Evolutionary conservation across 2,888 invertebrate genomes (phyloP), one percentile per base, ranked within the genome.

Genomic region (Limenitis camilla): DNA sequence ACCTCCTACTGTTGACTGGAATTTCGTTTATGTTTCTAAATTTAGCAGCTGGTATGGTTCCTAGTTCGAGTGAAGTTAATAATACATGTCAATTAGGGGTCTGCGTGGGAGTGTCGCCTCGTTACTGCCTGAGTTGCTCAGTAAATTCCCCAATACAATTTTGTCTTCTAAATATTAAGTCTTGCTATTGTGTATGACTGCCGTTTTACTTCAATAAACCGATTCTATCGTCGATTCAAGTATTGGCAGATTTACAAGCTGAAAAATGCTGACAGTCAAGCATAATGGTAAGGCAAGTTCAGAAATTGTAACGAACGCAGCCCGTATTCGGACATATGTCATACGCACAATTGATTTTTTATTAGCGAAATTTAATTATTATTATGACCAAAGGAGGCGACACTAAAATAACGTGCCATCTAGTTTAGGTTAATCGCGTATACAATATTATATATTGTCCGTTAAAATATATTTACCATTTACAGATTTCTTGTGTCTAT

Each of bases 371-470:
- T 69, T 67, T 66, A 69, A 65, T 67, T 73, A 67, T 69, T 76
- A 71, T 73, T 69, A 71, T 71, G 85, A 84, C 83, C 84, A 82
- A 84, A 82, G 78, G 84, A 76, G 86, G 85, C 87, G 86, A 82
- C 88, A 86, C 86, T 78, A 74, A 74, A 76, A 74, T 80, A 78
- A 87, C 86, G 88, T 88, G 88, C 88, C 88, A 88, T 88, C 87
- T 88, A 88, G 87, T 87, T 87, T 88, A 88, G 88, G 88, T 87
- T 88, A 87, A 87, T 82, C 84, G 86, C 84, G 86, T 87, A 87
- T 88, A 88, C 87, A 88, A 86, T 86, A 86, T 85, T 88, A 85
- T 86, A 87, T 88, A 88, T 87, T 88, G 87, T 88, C 88, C 86
- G 87, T 88, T 88, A 80, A 86, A 84, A 83, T 88, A 88, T 88